phyloP scores from a whole-genome alignment of 2,113 vertebrate species.

The Marmota monax region DNA sequence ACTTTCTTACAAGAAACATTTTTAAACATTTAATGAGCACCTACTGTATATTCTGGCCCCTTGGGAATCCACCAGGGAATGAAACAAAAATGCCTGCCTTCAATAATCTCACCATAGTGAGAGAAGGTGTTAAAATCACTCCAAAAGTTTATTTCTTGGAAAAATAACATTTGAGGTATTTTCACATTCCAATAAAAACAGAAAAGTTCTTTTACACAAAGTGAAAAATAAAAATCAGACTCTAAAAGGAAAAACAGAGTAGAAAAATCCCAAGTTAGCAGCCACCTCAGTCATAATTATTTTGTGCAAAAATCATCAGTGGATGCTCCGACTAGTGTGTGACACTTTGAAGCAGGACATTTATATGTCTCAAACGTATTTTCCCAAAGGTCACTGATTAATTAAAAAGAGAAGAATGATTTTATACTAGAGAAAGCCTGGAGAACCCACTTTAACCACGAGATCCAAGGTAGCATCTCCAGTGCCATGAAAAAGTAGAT shows the following conservation, averaged over 20 bases:
- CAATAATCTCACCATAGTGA: background rate
- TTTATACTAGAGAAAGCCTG: background rate
- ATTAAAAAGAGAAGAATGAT: background rate
- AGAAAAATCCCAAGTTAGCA: background rate
- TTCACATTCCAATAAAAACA: background rate
- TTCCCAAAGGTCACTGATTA: background rate
- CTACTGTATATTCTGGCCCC: background rate
- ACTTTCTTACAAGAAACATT: slow-evolving; percentile 39
- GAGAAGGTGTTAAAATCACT: slow-evolving; percentile 43
- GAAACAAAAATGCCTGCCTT: background rate
- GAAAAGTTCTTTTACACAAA: background rate
- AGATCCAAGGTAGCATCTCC: background rate
- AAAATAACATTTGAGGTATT: slow-evolving; percentile 15
- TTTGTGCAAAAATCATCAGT: background rate
- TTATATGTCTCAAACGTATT: background rate
- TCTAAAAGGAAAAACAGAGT: background rate
- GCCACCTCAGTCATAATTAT: background rate
- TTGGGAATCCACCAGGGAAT: background rate
- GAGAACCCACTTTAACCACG: background rate
- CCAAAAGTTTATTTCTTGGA: background rate
- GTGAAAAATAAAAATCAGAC: slow-evolving; percentile 14
- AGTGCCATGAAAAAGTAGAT: background rate
- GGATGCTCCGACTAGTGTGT: background rate
- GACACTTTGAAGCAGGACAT: background rate
- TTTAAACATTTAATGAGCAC: background rate